These are phyloP conservation scores for Xylota segnis DNA, from an alignment of 2,888 invertebrate genomes.

Conservation along the genomic window DNA sequence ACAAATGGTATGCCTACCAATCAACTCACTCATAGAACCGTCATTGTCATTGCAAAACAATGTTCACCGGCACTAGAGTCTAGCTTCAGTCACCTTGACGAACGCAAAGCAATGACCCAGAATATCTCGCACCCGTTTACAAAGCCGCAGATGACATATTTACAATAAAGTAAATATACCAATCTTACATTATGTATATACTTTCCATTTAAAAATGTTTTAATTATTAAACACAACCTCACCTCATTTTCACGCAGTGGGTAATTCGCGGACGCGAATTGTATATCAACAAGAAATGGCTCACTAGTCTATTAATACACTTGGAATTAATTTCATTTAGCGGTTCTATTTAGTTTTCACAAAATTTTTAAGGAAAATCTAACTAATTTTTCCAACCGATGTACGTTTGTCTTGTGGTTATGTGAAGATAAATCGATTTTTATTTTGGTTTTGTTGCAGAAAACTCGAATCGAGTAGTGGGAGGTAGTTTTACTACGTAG, in stretches of 20 bases:
- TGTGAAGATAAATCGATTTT: slow-evolving; percentile 19
- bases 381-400: slow-evolving; percentile 12
- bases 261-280: neutral
- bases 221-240: slow-evolving; percentile 19
- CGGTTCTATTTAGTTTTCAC: slow-evolving; percentile 27
- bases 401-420: neutral
- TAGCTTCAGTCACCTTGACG: slow-evolving; percentile 27
- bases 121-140: slow-evolving; percentile 21
- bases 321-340: slow-evolving; percentile 37
- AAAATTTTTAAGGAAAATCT: neutral
- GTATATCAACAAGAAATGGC: slow-evolving; percentile 14
- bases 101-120: slow-evolving; percentile 22
- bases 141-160: neutral
- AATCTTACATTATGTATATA: slow-evolving; percentile 3
- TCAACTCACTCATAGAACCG: slow-evolving; percentile 16
- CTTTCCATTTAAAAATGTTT: neutral
- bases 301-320: slow-evolving; percentile 67
- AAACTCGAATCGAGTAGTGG: slow-evolving; percentile 19
- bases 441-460: slow-evolving; percentile 2
- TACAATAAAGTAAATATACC: slow-evolving; percentile 1
- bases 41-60: slow-evolving; percentile 19
- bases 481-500: slow-evolving; percentile 31
- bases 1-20: neutral
- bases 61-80: slow-evolving; percentile 18
- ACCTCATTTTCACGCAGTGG: slow-evolving; percentile 61